Percentiles rank a stretch among this genome's conserved stretches.
phyloP scores from a whole-genome alignment of 2,113 vertebrate genomes.

The Alligator mississippiensis region DNA sequence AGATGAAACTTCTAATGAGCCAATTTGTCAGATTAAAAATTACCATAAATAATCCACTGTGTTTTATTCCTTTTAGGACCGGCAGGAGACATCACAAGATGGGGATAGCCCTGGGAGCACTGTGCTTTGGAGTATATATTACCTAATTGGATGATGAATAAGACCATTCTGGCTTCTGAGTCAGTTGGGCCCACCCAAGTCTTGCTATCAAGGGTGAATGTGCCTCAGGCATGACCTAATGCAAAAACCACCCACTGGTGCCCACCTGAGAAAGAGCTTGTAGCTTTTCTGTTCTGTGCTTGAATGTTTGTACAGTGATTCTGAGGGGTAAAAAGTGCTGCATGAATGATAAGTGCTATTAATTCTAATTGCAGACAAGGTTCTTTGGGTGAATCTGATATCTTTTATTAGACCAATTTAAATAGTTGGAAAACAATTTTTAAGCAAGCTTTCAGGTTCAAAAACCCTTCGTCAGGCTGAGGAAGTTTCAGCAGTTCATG shows the following conservation, averaged over 20 bases:
- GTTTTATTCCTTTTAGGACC: background rate
- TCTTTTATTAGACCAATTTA: too few species aligned
- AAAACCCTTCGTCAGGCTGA: too few species aligned
- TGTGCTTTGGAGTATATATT: background rate
- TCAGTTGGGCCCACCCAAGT: background rate
- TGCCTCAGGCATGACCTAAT: background rate
- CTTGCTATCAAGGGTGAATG: background rate
- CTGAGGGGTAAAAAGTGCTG: background rate
- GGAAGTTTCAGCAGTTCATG: too few species aligned
- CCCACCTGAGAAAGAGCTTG: background rate
- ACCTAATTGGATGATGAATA: background rate
- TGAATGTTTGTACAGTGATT: background rate
- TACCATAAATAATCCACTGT: background rate
- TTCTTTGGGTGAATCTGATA: too few species aligned
- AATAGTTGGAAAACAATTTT: too few species aligned
- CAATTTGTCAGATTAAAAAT: background rate
- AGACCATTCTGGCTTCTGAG: background rate
- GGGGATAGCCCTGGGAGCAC: background rate
- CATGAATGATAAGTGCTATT: background rate
- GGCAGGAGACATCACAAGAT: background rate
- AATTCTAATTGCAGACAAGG: background rate
- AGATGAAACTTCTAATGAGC: background rate
- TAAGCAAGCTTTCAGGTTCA: too few species aligned
- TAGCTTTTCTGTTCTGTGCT: background rate
- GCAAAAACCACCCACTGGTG: background rate